Percentiles rank a stretch among this genome's conserved stretches.
These are phyloP conservation scores for Trissolcus brochymenae DNA, from an alignment of 2,888 invertebrate species.

Conservation along the genomic window DNA sequence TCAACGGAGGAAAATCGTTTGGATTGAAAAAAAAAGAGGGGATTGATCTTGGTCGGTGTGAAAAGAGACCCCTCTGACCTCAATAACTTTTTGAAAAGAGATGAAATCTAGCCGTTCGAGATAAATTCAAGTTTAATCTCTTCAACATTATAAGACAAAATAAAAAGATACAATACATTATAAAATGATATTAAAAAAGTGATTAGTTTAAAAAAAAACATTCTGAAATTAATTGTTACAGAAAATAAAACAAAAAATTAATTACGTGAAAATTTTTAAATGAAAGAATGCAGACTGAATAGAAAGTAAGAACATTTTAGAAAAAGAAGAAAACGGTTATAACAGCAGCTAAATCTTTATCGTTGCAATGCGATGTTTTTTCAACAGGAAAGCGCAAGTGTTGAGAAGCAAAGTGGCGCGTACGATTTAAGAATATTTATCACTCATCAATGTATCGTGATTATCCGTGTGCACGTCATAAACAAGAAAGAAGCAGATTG, in stretches of 20 bases:
- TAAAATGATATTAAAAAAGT: too few relatives aligned
- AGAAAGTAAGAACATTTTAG: constrained; percentile 22
- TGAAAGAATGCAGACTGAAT: too few relatives aligned
- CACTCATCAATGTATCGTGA: constrained; percentile 37
- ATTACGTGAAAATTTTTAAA: too few relatives aligned
- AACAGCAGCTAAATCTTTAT: constrained; percentile 43
- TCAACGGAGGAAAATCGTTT: background rate
- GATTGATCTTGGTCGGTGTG: background rate
- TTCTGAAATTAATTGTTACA: too few relatives aligned
- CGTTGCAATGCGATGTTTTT: constrained; percentile 38
- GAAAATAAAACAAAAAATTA: too few relatives aligned
- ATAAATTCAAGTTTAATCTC: too few relatives aligned
- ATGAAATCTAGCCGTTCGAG: too few relatives aligned
- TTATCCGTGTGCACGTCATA: constrained; percentile 30
- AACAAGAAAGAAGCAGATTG: constrained; percentile 22
- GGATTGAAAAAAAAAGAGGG: background rate
- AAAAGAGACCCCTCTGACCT: background rate
- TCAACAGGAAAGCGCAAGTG: constrained; percentile 49
- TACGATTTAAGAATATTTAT: constrained; percentile 53
- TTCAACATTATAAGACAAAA: too few relatives aligned
- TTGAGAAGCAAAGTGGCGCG: constrained; percentile 43
- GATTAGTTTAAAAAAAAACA: too few relatives aligned
- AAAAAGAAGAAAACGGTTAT: constrained; percentile 40
- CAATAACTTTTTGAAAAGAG: background rate
- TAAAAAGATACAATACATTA: too few relatives aligned